These are phyloP conservation scores for Lasiurus cinereus DNA, from an alignment of 2,113 vertebrate genomes.

Conservation along the genomic window DNA sequence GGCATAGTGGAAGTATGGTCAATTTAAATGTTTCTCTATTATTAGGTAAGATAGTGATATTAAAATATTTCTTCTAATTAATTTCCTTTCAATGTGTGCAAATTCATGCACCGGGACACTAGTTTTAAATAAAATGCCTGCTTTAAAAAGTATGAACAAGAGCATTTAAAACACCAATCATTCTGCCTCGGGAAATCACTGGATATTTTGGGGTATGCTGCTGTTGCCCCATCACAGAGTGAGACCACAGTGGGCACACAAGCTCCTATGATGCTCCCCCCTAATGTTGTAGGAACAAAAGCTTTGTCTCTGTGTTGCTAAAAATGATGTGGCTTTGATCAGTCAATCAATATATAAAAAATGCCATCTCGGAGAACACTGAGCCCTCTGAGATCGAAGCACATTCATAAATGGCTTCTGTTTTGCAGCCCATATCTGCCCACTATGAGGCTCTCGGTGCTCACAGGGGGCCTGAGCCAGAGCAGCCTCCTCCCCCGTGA, in stretches of 20 bases:
- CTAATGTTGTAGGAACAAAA: fast-evolving
- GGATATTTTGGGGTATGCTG: fast-evolving
- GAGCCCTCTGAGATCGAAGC: fast-evolving
- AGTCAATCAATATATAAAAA: fast-evolving
- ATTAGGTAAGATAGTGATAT: no score
- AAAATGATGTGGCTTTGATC: fast-evolving
- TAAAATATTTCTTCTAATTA: no score
- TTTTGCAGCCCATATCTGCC: fast-evolving
- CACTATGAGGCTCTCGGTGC: fast-evolving
- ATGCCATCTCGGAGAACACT: fast-evolving
- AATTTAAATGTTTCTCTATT: no score
- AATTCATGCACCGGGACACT: no score
- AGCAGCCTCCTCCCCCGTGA: neutral
- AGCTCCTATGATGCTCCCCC: fast-evolving
- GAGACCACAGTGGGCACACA: fast-evolving
- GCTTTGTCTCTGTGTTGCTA: neutral
- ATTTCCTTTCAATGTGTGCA: no score
- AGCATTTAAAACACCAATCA: fast-evolving
- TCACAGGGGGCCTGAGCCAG: neutral
- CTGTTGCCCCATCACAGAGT: fast-evolving
- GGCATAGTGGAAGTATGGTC: no score
- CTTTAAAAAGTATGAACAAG: neutral
- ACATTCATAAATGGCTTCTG: neutral
- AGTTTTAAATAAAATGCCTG: neutral
- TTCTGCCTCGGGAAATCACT: fast-evolving